phyloP scores from a whole-genome alignment of 2,113 vertebrate genomes.

The Chaetura pelagica region DNA sequence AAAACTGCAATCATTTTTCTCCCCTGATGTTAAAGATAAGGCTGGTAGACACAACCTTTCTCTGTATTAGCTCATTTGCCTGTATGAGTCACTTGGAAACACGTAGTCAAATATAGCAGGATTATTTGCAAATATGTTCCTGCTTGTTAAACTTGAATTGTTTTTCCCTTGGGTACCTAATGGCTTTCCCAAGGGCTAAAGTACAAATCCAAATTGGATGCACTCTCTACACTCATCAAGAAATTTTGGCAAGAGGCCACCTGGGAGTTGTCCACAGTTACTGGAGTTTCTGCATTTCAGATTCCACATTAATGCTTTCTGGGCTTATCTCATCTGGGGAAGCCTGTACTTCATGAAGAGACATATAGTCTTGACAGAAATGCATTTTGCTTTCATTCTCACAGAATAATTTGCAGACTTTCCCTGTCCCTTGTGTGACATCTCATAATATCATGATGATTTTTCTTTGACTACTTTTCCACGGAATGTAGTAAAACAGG shows the following conservation, averaged over 20 bases:
- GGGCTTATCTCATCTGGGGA: neutral
- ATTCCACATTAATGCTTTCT: slow-evolving; percentile 41
- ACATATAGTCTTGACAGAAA: neutral
- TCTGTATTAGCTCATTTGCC: neutral
- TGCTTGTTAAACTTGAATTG: slow-evolving; percentile 36
- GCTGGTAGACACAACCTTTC: neutral
- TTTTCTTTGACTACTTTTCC: neutral
- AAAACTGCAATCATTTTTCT: neutral
- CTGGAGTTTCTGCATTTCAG: slow-evolving; percentile 1
- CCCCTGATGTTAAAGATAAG: neutral
- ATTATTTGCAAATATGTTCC: slow-evolving; percentile 16
- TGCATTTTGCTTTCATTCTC: neutral
- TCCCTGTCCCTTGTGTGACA: neutral
- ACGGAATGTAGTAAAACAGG: neutral
- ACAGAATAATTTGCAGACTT: slow-evolving; percentile 5
- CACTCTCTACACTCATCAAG: slow-evolving; percentile 42
- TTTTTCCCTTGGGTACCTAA: slow-evolving; percentile 59
- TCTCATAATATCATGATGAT: slow-evolving; percentile 10
- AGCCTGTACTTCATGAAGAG: slow-evolving; percentile 2
- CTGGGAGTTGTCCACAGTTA: slow-evolving; percentile 48
- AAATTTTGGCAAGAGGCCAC: slow-evolving; percentile 53
- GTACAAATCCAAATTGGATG: slow-evolving; percentile 61
- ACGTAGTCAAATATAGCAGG: neutral
- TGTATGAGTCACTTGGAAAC: slow-evolving; percentile 48
- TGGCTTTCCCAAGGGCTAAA: slow-evolving; percentile 45